These are phyloP conservation scores for Camelus bactrianus DNA, from an alignment of 2,113 vertebrate genomes.

Conservation along the genomic window DNA sequence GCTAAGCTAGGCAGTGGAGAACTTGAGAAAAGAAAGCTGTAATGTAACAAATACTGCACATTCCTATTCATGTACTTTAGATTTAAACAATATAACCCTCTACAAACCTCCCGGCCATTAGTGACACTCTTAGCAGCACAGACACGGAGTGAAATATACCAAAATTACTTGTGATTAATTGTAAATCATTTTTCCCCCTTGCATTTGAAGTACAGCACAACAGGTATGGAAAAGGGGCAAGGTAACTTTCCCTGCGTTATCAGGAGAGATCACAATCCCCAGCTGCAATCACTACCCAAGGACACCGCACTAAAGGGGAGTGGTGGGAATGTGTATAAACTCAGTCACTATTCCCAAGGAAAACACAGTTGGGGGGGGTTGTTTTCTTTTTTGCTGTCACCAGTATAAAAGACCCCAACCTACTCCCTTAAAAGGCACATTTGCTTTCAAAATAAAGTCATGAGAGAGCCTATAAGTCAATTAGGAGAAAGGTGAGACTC, in stretches of 20 bases:
- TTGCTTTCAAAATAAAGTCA: constrained; percentile 53
- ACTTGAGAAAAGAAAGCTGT: neutral
- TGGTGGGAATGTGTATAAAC: neutral
- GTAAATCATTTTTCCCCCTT: neutral
- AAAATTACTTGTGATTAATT: constrained; percentile 35
- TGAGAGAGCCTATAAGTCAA: neutral
- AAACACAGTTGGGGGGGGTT: neutral
- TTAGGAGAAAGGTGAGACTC: neutral
- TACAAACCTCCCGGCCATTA: neutral
- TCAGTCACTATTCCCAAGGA: neutral
- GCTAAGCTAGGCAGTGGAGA: neutral
- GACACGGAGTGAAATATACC: constrained; percentile 71
- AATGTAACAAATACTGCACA: neutral
- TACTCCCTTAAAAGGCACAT: neutral
- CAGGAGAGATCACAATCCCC: neutral
- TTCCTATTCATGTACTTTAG: neutral
- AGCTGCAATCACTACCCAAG: neutral
- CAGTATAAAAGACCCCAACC: neutral
- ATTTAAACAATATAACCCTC: neutral
- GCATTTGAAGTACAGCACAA: constrained; percentile 34
- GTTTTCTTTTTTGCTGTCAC: neutral
- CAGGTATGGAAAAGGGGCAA: neutral
- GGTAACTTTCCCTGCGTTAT: constrained; percentile 33
- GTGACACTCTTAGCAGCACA: constrained; percentile 86
- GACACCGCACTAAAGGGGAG: neutral